Base-by-base conservation (phyloP, 2,113 vertebrate genomes). In the Tachuris rubrigastra region DNA sequence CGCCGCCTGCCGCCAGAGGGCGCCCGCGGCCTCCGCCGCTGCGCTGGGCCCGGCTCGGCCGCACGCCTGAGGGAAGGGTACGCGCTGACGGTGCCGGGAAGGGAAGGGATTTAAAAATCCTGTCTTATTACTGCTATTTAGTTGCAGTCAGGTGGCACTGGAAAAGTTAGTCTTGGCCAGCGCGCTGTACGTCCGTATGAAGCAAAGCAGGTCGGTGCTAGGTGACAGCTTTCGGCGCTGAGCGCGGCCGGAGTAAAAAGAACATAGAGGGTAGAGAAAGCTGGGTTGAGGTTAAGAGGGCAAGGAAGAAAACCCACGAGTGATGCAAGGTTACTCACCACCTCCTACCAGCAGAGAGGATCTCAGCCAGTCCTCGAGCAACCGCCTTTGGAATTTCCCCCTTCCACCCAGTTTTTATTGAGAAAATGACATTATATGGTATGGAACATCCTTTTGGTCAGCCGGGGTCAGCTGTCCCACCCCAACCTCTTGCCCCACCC, bases 161-260 rank as follows among this genome's bases (percentile, higher is more conserved):
- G 16, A n/a, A 9, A 52, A 33, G 68, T 5, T 3, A 8, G 33
- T 4, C 11, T 7, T 12, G 68, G 68, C 46, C 62, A 2, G 33
- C 2, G 9, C 10, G 65, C 18, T 20, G 49, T 1, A 5, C 21
- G 3, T 12, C 50, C 5, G 0, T 10, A 2, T 5, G 71, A 4
- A 20, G 15, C n/a, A 8, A 27, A n/a, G 66, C 5, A 5, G 33
- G 39, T 4, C 24, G 68, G 39, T 31, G 41, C 55, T 9, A 2
- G 42, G 3, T 15, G 31, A 4, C 6, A 2, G 17, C 46, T 37
- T 14, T 9, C n/a, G 49, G 33, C 11, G 76, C 55, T 24, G 41
- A 37, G 65, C 46, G 2, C 0, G 2, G 30, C 21, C 37, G 33
- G 27, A 72, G 24, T 31, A 37, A 76, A 28, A 22, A 13, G 5